A percentile compares a stretch with the other conserved stretches of the same genome.
phyloP scores from a whole-genome alignment of 2,888 invertebrate species.

The Piscicola geometra region DNA sequence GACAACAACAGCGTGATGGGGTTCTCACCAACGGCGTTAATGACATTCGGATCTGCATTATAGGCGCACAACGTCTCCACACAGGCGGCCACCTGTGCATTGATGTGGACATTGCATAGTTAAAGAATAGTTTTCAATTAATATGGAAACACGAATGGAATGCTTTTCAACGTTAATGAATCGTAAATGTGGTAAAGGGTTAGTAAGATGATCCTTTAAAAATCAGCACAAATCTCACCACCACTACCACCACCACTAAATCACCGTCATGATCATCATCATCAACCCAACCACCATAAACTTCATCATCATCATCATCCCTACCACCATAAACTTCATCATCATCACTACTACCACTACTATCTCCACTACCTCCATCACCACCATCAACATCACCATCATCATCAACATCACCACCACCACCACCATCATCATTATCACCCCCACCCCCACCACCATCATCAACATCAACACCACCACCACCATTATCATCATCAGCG shows the following conservation, averaged over 20 bases:
- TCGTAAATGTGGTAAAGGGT: too few species aligned
- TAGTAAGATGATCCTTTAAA: too few species aligned
- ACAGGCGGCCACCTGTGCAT: conserved; percentile 12
- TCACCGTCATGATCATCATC: too few species aligned
- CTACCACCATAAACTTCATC: too few species aligned
- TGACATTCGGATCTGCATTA: conserved; percentile 43
- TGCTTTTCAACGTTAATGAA: too few species aligned
- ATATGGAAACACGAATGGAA: too few species aligned
- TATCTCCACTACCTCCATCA: conserved; percentile 22
- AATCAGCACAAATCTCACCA: too few species aligned
- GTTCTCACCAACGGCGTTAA: conserved; percentile 44
- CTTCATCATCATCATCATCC: not conserved
- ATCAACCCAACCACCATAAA: too few species aligned
- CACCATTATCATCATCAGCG: not conserved
- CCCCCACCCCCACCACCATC: conserved; percentile 22
- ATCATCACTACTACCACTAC: not conserved
- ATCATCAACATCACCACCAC: conserved; percentile 25
- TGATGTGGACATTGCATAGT: too few species aligned
- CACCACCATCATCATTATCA: conserved; percentile 28
- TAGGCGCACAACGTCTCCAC: conserved; percentile 39
- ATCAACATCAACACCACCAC: conserved; percentile 27
- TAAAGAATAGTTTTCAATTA: too few species aligned
- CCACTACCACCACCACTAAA: too few species aligned
- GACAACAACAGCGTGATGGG: conserved; percentile 42
- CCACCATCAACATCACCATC: conserved; percentile 27